phyloP scores from a whole-genome alignment of 2,888 invertebrate genomes.

The Ellobium chinense region DNA sequence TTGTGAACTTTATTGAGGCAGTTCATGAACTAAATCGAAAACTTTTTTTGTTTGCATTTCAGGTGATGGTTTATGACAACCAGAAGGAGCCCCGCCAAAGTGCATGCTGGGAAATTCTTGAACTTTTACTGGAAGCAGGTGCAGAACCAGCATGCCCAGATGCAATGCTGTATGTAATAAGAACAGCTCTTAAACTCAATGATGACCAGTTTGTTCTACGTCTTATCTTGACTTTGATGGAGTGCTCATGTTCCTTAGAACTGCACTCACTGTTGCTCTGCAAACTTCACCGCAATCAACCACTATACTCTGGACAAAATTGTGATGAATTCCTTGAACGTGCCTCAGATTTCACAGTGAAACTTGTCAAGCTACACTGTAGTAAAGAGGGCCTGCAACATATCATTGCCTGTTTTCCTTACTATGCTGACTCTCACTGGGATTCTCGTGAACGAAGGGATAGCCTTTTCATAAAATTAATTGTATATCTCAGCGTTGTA shows the following conservation, averaged over 20 bases:
- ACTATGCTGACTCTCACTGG: slow-evolving; percentile 70
- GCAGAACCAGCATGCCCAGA: slow-evolving; percentile 66
- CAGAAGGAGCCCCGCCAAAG: slow-evolving; percentile 63
- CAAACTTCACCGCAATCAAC: slow-evolving; percentile 68
- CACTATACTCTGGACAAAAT: slow-evolving; percentile 60
- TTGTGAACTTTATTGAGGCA: too few relatives aligned
- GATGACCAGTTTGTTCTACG: slow-evolving; percentile 63
- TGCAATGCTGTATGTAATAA: slow-evolving; percentile 71
- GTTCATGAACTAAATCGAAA: too few relatives aligned
- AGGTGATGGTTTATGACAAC: slow-evolving; percentile 67
- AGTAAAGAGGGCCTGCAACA: slow-evolving; percentile 50
- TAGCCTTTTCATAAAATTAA: slow-evolving; percentile 56
- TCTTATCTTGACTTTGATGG: slow-evolving; percentile 58
- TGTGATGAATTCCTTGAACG: slow-evolving; percentile 63
- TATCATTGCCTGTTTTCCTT: slow-evolving; percentile 61
- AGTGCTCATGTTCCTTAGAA: slow-evolving; percentile 56
- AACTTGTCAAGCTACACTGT: slow-evolving; percentile 58
- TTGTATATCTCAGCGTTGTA: slow-evolving; percentile 61
- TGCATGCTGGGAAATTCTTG: slow-evolving; percentile 67
- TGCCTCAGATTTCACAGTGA: slow-evolving; percentile 62
- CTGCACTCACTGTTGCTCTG: slow-evolving; percentile 64
- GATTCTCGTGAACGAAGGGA: slow-evolving; percentile 54
- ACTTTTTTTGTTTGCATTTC: too few relatives aligned
- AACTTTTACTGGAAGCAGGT: slow-evolving; percentile 60
- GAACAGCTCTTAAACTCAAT: slow-evolving; percentile 64